A percentile compares a stretch with the other conserved stretches of the same genome.
These are phyloP conservation scores for Galagoides demidoff DNA, from an alignment of 2,797 vertebrate species.

Conservation along the genomic window DNA sequence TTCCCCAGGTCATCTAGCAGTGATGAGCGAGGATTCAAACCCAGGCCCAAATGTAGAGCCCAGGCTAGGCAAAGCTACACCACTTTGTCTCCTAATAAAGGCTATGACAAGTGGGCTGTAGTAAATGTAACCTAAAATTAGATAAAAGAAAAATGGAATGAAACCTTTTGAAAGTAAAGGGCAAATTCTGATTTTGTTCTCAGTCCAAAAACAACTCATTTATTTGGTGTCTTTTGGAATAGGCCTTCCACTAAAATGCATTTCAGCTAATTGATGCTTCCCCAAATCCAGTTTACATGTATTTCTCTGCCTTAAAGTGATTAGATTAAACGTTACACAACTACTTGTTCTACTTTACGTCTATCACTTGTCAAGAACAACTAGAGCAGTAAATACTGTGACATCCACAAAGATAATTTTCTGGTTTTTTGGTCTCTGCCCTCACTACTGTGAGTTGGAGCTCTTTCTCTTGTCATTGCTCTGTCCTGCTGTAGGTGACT, in stretches of 20 bases:
- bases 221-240: background rate
- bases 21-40: background rate
- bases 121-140: background rate
- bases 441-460: background rate
- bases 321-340: background rate
- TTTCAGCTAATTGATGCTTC: background rate
- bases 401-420: background rate
- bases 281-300: background rate
- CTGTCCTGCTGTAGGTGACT: background rate
- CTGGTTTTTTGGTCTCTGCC: background rate
- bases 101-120: background rate
- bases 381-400: background rate
- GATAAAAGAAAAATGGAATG: background rate
- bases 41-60: background rate
- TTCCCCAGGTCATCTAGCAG: background rate
- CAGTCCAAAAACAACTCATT: background rate
- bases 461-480: background rate
- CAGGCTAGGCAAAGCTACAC: background rate
- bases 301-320: background rate
- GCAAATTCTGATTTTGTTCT: conserved; percentile 18
- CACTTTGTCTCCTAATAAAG: background rate
- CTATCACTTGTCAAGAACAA: background rate
- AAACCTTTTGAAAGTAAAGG: background rate
- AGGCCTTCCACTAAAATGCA: background rate
- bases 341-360: background rate